Base-by-base conservation (phyloP, 2,888 invertebrate species). In the Heliconius ethilla region DNA sequence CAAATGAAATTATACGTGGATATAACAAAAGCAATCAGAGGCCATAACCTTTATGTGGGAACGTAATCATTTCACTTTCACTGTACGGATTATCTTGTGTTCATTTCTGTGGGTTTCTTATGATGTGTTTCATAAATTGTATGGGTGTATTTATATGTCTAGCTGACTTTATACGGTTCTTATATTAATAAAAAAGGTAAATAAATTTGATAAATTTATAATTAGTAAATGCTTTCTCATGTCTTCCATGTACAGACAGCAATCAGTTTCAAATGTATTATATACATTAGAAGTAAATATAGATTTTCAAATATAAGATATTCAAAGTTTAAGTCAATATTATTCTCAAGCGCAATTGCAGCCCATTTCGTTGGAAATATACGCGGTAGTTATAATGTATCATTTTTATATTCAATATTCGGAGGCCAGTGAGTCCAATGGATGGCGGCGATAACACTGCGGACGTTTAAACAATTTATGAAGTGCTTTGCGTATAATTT, bases 351-450 rank as follows among this genome's bases (percentile, higher is more conserved):
- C 76, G 70, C 63, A 76, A 81, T 81, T 79, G 74, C 73, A 63
- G 25, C 70, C 62, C 69, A 67, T 4, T 33, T 62, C 72, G 40
- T 63, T 51, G 74, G 79, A 77, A 83, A 85, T 84, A 82, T 82
- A 82, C 82, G 82, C 70, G 72, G 79, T 63, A 75, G 79, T 78
- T 45, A 85, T 87, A 88, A 88, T 88, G 84, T 86, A 86, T 90
- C 87, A 88, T 87, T 88, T 87, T 87, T 87, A 84, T 86, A 87
- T 89, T 87, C 82, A 89, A 89, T 89, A 89, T 89, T 86, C 87
- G 87, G 78, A 79, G 80, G 86, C 81, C 79, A 73, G 72, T 75
- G 79, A 79, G 72, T n/a, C 76, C 75, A 86, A 86, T 86, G 84
- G 85, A 87, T 86, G 86, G 79, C 82, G 78, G 75, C 84, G 85